phyloP scores from a whole-genome alignment of 2,113 vertebrate species.

The Choloepus hoffmanni region DNA sequence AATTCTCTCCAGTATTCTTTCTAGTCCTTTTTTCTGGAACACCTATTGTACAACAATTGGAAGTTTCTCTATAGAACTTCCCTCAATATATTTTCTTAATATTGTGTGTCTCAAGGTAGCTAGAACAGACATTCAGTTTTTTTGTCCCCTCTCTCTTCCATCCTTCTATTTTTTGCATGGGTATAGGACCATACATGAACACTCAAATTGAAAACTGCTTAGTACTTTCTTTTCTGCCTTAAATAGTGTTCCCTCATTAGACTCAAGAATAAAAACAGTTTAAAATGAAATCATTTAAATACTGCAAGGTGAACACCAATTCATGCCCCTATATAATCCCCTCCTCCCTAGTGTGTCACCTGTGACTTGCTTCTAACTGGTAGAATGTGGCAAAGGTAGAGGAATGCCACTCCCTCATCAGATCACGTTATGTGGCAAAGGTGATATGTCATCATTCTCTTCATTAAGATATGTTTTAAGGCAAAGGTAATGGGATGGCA shows the following conservation, averaged over 20 bases:
- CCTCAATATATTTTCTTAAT: neutral
- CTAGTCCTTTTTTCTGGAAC: neutral
- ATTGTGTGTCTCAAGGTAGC: neutral
- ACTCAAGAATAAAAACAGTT: neutral
- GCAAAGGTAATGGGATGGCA: too few species aligned
- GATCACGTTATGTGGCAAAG: too few species aligned
- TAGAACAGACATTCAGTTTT: neutral
- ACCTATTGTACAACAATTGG: neutral
- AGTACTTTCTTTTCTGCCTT: neutral
- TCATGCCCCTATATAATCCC: too few species aligned
- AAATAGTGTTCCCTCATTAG: neutral
- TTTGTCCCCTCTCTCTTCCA: neutral
- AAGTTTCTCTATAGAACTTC: neutral
- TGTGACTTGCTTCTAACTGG: too few species aligned
- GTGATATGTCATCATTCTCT: too few species aligned
- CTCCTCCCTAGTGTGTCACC: too few species aligned
- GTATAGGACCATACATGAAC: neutral
- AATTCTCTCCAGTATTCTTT: neutral
- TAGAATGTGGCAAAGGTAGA: too few species aligned
- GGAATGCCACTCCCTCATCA: too few species aligned
- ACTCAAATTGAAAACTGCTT: neutral
- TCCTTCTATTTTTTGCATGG: neutral
- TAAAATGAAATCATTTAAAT: neutral
- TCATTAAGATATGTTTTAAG: too few species aligned
- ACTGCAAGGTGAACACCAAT: too few species aligned